Conservation (phyloP, 2,888 invertebrate genomes). For the Ennomos quercinarius region DNA sequence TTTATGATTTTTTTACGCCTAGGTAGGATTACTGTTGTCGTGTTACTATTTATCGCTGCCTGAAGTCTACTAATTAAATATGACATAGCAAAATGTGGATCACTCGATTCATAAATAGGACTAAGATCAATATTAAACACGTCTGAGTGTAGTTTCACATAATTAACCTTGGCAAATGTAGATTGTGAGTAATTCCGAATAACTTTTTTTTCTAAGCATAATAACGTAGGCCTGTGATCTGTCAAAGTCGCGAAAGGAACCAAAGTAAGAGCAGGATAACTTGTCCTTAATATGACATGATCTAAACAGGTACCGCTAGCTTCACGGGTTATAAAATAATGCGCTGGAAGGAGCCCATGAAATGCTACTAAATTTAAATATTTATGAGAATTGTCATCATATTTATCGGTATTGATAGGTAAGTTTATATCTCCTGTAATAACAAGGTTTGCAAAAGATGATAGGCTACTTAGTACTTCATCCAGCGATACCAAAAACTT, state of each 20-base stretch:
- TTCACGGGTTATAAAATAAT: not conserved
- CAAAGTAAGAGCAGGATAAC: not conserved
- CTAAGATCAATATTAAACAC: constrained; percentile 2
- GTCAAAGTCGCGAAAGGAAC: not conserved
- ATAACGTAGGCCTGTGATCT: not conserved
- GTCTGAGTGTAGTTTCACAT: not conserved
- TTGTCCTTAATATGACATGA: constrained; percentile 3
- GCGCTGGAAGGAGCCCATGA: constrained; percentile 7
- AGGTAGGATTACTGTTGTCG: not conserved
- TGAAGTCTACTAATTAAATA: not conserved
- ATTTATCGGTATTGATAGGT: not conserved
- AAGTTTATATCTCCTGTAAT: constrained; percentile 12
- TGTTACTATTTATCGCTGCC: not conserved
- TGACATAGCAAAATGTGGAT: constrained; percentile 1
- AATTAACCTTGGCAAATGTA: not conserved
- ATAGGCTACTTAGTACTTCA: not conserved
- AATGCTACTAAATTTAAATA: constrained; percentile 6
- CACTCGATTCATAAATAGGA: constrained; percentile 5
- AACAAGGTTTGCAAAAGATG: not conserved
- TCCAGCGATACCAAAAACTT: not conserved
- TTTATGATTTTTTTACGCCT: constrained; percentile 5
- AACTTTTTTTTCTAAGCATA: constrained; percentile 1
- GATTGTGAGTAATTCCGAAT: not conserved
- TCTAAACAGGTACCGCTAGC: constrained; percentile 7
- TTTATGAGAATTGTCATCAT: not conserved